A percentile compares a stretch with the other conserved stretches of the same genome.
Evolutionary conservation across 2,113 vertebrate genomes (phyloP).

Genomic region (Urocolius indicus): DNA sequence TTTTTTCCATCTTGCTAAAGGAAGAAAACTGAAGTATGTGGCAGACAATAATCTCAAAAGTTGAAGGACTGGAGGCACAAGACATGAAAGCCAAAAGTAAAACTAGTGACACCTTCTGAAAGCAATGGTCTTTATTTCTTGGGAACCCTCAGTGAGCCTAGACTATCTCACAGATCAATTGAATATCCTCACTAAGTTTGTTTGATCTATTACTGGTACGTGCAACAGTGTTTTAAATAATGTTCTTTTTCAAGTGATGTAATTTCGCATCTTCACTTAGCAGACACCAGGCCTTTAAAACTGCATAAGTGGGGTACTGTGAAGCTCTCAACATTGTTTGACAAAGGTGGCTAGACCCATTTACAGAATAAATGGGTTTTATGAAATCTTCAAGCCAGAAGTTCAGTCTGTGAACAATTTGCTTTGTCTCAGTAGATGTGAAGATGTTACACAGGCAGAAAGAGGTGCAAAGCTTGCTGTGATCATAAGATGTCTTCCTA

Average conservation of each 20-base stretch:
- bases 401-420: not conserved
- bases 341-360: not conserved
- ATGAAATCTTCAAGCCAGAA: not conserved
- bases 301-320: not conserved
- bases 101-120: not conserved
- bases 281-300: not conserved
- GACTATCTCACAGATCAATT: not conserved
- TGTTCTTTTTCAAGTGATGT: not conserved
- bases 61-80: not conserved
- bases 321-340: not conserved
- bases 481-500: not conserved
- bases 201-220: not conserved
- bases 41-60: not conserved
- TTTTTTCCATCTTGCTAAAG: not conserved
- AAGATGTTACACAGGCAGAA: not conserved
- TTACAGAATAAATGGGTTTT: not conserved
- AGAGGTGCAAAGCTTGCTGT: fast-evolving
- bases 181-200: not conserved
- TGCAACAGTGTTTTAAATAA: not conserved
- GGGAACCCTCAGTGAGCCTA: not conserved
- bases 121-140: not conserved
- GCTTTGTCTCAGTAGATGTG: not conserved
- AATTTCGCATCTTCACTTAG: not conserved
- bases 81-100: not conserved
- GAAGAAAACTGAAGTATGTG: not conserved